Evolutionary conservation across 1,140 invertebrate species (phyloP).

Genomic region (Agrypnia vestita): DNA sequence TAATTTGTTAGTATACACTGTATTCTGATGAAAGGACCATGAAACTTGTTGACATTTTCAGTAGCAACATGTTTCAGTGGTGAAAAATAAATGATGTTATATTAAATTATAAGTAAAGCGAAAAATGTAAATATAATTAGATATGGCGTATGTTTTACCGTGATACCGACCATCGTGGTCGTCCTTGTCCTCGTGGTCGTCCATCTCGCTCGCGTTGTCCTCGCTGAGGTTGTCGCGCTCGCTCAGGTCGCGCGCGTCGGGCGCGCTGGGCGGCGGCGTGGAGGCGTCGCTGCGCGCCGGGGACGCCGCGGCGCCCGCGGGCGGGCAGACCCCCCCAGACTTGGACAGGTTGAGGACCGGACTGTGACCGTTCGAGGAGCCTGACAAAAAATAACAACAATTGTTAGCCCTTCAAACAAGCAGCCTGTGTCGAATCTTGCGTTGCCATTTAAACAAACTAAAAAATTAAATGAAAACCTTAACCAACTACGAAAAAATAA

Average conservation of each 20-base stretch:
- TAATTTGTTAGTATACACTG: too few species aligned
- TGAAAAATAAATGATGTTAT: not conserved
- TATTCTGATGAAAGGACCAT: too few species aligned
- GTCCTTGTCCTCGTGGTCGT: conserved; percentile 87
- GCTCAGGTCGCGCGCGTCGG: conserved; percentile 68
- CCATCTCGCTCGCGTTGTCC: conserved; percentile 83
- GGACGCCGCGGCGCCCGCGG: conserved; percentile 72
- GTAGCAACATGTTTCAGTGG: not conserved
- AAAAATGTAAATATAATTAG: not conserved
- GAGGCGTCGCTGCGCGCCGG: conserved; percentile 70
- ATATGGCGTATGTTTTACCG: conserved; percentile 40
- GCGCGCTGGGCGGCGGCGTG: conserved; percentile 69
- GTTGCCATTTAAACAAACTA: too few species aligned
- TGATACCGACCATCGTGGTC: conserved; percentile 85
- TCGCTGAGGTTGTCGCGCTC: conserved; percentile 78
- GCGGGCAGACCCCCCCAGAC: conserved; percentile 77
- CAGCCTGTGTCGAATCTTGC: too few species aligned
- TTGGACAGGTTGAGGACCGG: conserved; percentile 92
- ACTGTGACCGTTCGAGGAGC: conserved; percentile 90
- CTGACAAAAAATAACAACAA: conserved; percentile 69
- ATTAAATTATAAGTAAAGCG: not conserved
- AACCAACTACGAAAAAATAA: too few species aligned
- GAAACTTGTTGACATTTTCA: too few species aligned
- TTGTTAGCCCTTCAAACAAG: too few species aligned
- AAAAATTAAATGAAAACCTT: too few species aligned